A percentile compares a stretch with the other conserved stretches of the same genome.
These are phyloP conservation scores for Lagopus muta DNA, from an alignment of 2,113 vertebrate genomes.

Conservation along the genomic window DNA sequence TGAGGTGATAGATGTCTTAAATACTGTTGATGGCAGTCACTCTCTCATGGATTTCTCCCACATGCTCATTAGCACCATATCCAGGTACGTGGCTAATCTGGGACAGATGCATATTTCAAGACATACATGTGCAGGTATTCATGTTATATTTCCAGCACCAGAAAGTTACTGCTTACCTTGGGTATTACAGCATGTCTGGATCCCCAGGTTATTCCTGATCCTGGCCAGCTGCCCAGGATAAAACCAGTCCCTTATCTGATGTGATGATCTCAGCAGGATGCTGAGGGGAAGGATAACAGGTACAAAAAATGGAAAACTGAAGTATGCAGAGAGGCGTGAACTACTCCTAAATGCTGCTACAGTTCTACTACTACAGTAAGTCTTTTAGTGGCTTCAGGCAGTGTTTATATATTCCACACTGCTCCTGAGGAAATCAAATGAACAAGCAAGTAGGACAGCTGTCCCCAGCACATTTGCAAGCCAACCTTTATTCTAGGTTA, in stretches of 20 bases:
- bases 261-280: background rate
- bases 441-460: background rate
- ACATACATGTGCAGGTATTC: background rate
- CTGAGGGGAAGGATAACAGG: background rate
- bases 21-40: background rate
- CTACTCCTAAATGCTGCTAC: background rate
- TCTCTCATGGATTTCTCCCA: background rate
- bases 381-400: background rate
- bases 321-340: rapidly evolving
- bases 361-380: background rate
- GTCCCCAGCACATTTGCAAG: background rate
- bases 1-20: background rate
- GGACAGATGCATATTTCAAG: background rate
- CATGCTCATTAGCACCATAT: rapidly evolving
- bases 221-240: background rate
- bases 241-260: background rate
- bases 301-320: background rate
- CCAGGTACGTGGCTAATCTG: background rate
- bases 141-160: background rate
- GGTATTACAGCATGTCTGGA: background rate
- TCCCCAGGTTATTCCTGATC: background rate
- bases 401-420: background rate
- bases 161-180: background rate
- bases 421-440: background rate
- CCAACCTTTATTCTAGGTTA: background rate